phyloP scores from a whole-genome alignment of 1,140 invertebrate genomes.

The Druon quercuslanigerum region DNA sequence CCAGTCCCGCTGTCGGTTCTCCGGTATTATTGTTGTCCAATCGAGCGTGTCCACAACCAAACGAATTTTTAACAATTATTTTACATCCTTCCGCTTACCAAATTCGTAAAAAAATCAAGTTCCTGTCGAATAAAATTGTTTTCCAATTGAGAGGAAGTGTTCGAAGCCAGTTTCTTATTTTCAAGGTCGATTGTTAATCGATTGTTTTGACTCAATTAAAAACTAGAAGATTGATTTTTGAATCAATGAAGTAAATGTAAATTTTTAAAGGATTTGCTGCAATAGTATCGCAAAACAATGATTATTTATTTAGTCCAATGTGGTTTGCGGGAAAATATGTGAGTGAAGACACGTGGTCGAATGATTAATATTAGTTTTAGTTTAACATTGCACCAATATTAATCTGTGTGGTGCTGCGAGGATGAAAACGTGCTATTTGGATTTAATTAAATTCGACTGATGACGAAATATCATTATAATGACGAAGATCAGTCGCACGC shows the following conservation, averaged over 20 bases:
- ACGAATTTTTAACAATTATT: slow-evolving; percentile 36
- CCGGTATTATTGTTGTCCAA: slow-evolving; percentile 61
- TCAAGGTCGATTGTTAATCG: slow-evolving; percentile 21
- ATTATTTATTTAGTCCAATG: too few relatives aligned
- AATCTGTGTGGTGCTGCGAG: not conserved
- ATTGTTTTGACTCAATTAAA: not conserved
- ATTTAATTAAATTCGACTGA: not conserved
- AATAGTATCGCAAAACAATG: too few relatives aligned
- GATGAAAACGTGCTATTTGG: not conserved
- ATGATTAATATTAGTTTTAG: not conserved
- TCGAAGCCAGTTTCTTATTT: not conserved
- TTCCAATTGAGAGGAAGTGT: not conserved
- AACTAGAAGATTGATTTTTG: too few relatives aligned
- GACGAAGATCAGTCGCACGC: not conserved
- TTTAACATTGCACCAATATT: not conserved
- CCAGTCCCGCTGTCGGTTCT: slow-evolving; percentile 57
- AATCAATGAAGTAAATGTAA: too few relatives aligned
- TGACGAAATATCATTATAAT: not conserved
- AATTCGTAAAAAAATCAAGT: slow-evolving; percentile 6
- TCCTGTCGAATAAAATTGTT: not conserved
- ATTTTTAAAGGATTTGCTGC: too few relatives aligned
- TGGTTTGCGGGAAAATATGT: too few relatives aligned
- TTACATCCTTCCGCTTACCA: slow-evolving; percentile 33
- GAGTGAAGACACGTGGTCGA: too few relatives aligned
- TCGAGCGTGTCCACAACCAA: slow-evolving; percentile 61